phyloP scores from a whole-genome alignment of 2,113 vertebrate species.

The Lipophrys pholis region DNA sequence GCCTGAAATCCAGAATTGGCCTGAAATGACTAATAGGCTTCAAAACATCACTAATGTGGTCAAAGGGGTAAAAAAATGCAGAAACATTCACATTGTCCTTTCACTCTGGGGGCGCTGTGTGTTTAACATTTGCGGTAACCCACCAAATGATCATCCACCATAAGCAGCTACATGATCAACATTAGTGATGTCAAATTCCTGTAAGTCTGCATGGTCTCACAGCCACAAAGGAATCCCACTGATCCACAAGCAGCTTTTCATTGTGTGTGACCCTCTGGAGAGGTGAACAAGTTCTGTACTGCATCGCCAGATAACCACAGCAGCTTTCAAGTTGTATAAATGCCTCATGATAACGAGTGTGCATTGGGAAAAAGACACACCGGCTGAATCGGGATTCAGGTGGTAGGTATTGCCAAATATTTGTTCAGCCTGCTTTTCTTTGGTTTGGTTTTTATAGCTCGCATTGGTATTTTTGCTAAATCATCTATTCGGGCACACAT shows the following conservation, averaged over 20 bases:
- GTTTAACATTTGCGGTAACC: neutral
- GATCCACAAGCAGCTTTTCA: slow-evolving; percentile 20
- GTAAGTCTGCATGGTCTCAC: slow-evolving; percentile 24
- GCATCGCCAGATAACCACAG: slow-evolving; percentile 17
- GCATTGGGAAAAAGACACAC: neutral
- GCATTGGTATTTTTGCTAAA: neutral
- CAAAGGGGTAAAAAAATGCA: slow-evolving; percentile 11
- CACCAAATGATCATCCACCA: slow-evolving; percentile 1
- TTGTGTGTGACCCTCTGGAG: slow-evolving; percentile 37
- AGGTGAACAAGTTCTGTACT: slow-evolving; percentile 32
- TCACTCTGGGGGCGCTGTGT: neutral
- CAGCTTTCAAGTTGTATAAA: slow-evolving; percentile 22
- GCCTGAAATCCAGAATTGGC: neutral
- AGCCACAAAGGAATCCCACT: slow-evolving; percentile 31
- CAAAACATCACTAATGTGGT: slow-evolving; percentile 1
- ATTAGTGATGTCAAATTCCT: slow-evolving; percentile 26
- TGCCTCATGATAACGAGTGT: neutral
- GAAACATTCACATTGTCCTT: neutral
- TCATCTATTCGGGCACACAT: neutral
- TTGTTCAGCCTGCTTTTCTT: neutral
- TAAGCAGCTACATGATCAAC: slow-evolving; percentile 7
- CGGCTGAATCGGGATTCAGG: slow-evolving; percentile 2
- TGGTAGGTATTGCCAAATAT: neutral
- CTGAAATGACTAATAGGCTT: neutral
- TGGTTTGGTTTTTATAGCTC: neutral